Evolutionary conservation across 2,113 vertebrate genomes (phyloP).

Genomic region (human): DNA sequence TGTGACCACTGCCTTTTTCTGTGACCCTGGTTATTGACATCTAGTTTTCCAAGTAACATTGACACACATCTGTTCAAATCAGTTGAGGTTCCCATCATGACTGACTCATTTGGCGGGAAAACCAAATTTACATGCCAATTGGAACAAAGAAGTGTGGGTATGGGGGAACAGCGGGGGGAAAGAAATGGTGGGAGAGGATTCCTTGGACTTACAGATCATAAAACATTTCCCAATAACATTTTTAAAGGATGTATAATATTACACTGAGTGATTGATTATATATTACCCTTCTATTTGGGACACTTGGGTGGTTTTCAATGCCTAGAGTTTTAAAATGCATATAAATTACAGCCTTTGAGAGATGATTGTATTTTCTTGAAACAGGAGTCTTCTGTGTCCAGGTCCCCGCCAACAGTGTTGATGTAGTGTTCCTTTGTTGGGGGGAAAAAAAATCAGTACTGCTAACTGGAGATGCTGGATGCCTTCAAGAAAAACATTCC

Average conservation of each 20-base stretch:
- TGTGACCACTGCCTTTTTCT: conserved; percentile 39
- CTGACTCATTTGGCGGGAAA: conserved; percentile 66
- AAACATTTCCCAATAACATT: conserved; percentile 67
- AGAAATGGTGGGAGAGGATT: conserved; percentile 39
- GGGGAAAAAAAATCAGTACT: not conserved
- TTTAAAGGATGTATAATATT: conserved; percentile 61
- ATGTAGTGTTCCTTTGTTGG: conserved; percentile 38
- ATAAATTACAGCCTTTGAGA: conserved; percentile 65
- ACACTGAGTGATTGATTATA: conserved; percentile 61
- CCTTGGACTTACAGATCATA: conserved; percentile 60
- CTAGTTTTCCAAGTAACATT: conserved; percentile 66
- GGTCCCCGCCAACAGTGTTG: conserved; percentile 32
- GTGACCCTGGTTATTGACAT: conserved; percentile 59
- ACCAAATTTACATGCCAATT: conserved; percentile 58
- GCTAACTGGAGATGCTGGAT: conserved; percentile 35
- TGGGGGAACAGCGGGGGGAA: conserved; percentile 6
- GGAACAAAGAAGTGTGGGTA: conserved; percentile 51
- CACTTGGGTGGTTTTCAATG: conserved; percentile 68
- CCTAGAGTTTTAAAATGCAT: conserved; percentile 66
- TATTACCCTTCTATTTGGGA: conserved; percentile 39
- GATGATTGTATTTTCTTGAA: conserved; percentile 66
- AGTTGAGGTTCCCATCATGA: conserved; percentile 50
- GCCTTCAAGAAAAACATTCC: conserved; percentile 39
- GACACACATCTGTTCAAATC: conserved; percentile 75
- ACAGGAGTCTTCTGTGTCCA: conserved; percentile 68